These are phyloP conservation scores for Nanorana parkeri DNA, from an alignment of 2,113 vertebrate species.

Conservation along the genomic window DNA sequence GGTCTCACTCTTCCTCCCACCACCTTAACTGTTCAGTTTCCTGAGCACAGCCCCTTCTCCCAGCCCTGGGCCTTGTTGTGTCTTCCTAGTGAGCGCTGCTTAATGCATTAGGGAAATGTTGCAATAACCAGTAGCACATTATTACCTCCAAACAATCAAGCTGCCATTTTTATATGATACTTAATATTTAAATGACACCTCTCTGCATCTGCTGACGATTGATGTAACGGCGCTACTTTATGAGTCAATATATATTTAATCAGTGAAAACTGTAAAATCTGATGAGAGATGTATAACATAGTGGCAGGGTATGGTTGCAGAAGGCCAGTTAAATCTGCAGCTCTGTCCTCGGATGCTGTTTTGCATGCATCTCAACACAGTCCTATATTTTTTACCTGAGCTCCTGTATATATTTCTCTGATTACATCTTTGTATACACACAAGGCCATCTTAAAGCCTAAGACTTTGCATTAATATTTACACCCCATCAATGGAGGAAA, in stretches of 20 bases:
- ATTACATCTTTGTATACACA: constrained; percentile 47
- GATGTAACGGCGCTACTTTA: constrained; percentile 88
- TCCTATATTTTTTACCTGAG: constrained; percentile 46
- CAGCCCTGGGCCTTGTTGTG: constrained; percentile 49
- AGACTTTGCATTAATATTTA: constrained; percentile 8
- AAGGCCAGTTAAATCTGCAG: constrained; percentile 55
- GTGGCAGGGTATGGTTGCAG: constrained; percentile 58
- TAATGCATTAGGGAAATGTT: constrained; percentile 71
- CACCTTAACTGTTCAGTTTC: constrained; percentile 7
- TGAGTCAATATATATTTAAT: constrained; percentile 94
- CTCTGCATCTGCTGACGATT: constrained; percentile 86
- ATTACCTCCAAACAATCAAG: constrained; percentile 86
- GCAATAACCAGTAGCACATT: constrained; percentile 74
- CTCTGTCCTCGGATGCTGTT: constrained; percentile 50
- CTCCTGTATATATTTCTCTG: constrained; percentile 54
- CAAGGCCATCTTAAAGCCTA: neutral
- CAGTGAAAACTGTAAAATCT: constrained; percentile 87
- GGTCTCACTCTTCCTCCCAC: constrained; percentile 14
- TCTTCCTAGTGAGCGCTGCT: constrained; percentile 61
- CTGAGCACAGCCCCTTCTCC: neutral
- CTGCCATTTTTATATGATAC: constrained; percentile 93
- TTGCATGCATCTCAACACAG: constrained; percentile 45
- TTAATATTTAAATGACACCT: constrained; percentile 91
- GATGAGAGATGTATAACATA: constrained; percentile 82
- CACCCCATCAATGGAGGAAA: neutral